Percentiles rank a stretch among this genome's conserved stretches.
phyloP scores from a whole-genome alignment of 2,888 invertebrate genomes.

The Atherix ibis region DNA sequence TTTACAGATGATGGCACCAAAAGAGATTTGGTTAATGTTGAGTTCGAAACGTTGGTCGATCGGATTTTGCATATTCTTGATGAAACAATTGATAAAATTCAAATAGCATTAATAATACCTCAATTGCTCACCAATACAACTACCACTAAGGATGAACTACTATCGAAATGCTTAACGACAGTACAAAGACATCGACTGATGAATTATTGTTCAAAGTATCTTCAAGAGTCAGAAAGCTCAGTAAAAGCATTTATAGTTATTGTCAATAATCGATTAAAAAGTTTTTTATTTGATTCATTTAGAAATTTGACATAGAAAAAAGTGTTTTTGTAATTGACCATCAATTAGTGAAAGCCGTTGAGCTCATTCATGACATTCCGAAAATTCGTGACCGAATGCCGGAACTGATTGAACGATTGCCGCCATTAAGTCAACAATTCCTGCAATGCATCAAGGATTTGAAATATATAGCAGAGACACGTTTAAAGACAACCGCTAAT shows the following conservation, averaged over 20 bases:
- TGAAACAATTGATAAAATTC: neutral
- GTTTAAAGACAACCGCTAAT: conserved; percentile 14
- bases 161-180: no score
- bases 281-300: no score
- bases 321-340: conserved; percentile 3
- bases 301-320: neutral
- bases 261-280: no score
- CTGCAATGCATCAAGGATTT: conserved; percentile 12
- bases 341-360: conserved; percentile 4
- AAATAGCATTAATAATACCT: neutral
- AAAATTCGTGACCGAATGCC: conserved; percentile 4
- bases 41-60: neutral
- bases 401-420: conserved; percentile 6
- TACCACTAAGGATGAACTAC: no score
- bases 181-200: no score
- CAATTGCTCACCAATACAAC: no score
- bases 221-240: neutral
- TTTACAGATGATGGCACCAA: no score
- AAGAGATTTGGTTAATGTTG: no score
- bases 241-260: no score
- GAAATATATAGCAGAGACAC: conserved; percentile 12
- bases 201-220: neutral
- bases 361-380: conserved; percentile 1
- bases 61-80: neutral
- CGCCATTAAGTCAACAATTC: conserved; percentile 9